Conservation (phyloP, 2,113 vertebrate genomes). For the Takifugu bimaculatus region DNA sequence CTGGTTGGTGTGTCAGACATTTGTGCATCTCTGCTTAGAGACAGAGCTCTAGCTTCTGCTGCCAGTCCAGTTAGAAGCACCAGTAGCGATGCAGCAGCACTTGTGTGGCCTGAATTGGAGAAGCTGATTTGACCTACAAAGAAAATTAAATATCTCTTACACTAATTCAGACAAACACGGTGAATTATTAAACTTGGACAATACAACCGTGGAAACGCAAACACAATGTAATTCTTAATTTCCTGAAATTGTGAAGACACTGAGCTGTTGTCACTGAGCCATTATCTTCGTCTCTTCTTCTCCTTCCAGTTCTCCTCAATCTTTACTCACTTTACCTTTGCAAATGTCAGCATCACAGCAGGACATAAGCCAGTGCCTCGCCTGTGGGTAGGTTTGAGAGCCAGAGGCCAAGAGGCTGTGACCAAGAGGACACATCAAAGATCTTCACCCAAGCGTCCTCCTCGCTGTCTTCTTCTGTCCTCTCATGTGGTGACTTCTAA, state of each 20-base stretch:
- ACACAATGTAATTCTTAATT: slow-evolving; percentile 66
- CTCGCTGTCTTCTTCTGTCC: slow-evolving; percentile 56
- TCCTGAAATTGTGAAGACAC: slow-evolving; percentile 55
- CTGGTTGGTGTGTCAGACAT: slow-evolving; percentile 35
- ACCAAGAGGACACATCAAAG: slow-evolving; percentile 71
- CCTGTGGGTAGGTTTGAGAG: slow-evolving; percentile 31
- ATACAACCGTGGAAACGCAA: slow-evolving; percentile 52
- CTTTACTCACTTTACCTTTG: slow-evolving; percentile 73
- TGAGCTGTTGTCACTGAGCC: background rate
- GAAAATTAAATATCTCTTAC: slow-evolving; percentile 55
- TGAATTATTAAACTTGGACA: slow-evolving; percentile 62
- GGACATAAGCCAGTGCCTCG: slow-evolving; percentile 66
- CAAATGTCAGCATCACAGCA: slow-evolving; percentile 75
- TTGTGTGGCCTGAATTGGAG: background rate
- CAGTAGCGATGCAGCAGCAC: slow-evolving; percentile 25
- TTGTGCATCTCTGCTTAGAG: too few species aligned
- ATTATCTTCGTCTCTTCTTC: slow-evolving; percentile 19
- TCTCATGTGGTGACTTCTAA: slow-evolving; percentile 73
- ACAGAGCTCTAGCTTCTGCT: too few species aligned
- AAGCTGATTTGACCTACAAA: slow-evolving; percentile 4
- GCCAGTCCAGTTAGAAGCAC: slow-evolving; percentile 10
- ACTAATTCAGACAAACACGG: slow-evolving; percentile 58
- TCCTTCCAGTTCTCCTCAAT: slow-evolving; percentile 45
- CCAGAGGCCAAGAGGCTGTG: slow-evolving; percentile 47
- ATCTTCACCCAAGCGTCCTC: slow-evolving; percentile 70